Evolutionary conservation across 2,113 vertebrate genomes (phyloP).

Genomic region (Myiagra hebetior): DNA sequence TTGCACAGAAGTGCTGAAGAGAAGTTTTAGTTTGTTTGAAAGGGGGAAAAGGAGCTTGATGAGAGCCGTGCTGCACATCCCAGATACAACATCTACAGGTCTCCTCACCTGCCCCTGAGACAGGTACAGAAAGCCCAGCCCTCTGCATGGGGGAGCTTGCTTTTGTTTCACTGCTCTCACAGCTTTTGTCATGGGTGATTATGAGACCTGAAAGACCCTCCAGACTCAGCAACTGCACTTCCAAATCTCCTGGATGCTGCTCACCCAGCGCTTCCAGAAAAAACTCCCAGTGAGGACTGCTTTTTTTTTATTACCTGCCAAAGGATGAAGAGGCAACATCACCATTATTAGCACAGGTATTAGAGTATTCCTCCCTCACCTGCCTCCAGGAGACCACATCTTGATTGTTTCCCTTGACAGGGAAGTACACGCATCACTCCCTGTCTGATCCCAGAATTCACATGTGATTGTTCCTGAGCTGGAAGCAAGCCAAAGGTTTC

Average conservation of each 20-base stretch:
- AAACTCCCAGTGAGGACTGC: not conserved
- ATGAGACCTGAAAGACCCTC: not conserved
- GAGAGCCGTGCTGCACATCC: not conserved
- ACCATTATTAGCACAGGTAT: not conserved
- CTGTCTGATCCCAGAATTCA: not conserved
- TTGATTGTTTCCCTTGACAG: not conserved
- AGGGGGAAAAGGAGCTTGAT: not conserved
- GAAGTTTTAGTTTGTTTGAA: not conserved
- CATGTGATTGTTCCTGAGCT: not conserved
- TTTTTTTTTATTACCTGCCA: not conserved
- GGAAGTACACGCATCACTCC: not conserved
- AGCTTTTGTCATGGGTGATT: not conserved
- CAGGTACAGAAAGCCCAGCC: not conserved
- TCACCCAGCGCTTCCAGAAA: not conserved
- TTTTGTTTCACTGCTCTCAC: not conserved
- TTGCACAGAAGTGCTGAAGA: not conserved
- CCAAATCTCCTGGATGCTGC: not conserved
- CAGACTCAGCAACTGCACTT: not conserved
- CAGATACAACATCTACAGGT: not conserved
- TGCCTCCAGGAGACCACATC: not conserved
- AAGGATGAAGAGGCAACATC: not conserved
- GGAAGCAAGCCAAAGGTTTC: not conserved
- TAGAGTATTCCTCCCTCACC: not conserved
- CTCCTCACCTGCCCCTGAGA: not conserved
- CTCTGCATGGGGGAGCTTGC: not conserved